Evolutionary conservation across 2,888 invertebrate species (phyloP).

Genomic region (Limnephilus lunatus): DNA sequence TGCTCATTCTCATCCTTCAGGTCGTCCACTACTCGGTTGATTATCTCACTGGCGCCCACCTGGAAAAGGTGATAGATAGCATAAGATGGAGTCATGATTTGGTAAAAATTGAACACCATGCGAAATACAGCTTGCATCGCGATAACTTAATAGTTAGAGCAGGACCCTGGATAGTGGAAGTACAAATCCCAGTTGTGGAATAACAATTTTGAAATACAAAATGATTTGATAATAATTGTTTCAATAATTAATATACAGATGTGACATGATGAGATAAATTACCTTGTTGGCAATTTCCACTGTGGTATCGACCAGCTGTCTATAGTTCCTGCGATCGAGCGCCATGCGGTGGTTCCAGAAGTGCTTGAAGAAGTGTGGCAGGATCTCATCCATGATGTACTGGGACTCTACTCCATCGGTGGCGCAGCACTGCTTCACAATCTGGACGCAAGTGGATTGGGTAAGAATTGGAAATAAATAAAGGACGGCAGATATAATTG

Average conservation of each 20-base stretch:
- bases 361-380: conserved; percentile 98
- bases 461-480: not conserved
- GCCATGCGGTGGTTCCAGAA: conserved; percentile 99
- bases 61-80: conserved; percentile 13
- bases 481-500: not conserved
- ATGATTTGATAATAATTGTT: too few species aligned
- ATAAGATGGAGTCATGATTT: not conserved
- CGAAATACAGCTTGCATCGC: not conserved
- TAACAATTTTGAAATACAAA: not conserved
- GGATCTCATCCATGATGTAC: conserved; percentile 99
- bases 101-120: not conserved
- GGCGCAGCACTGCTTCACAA: conserved; percentile 99
- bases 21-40: conserved; percentile 98
- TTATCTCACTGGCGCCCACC: conserved; percentile 99
- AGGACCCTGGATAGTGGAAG: not conserved
- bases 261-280: conserved; percentile 17
- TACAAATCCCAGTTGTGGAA: not conserved
- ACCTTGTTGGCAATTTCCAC: conserved; percentile 99
- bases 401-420: conserved; percentile 99
- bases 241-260: too few species aligned
- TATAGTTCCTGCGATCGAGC: conserved; percentile 96
- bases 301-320: conserved; percentile 98
- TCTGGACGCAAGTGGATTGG: conserved; percentile 74
- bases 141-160: not conserved
- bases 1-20: conserved; percentile 99